Evolutionary conservation across 2,888 invertebrate genomes (phyloP), one percentile per base, ranked within the genome.

Genomic region (Drosophila melanosoma): DNA sequence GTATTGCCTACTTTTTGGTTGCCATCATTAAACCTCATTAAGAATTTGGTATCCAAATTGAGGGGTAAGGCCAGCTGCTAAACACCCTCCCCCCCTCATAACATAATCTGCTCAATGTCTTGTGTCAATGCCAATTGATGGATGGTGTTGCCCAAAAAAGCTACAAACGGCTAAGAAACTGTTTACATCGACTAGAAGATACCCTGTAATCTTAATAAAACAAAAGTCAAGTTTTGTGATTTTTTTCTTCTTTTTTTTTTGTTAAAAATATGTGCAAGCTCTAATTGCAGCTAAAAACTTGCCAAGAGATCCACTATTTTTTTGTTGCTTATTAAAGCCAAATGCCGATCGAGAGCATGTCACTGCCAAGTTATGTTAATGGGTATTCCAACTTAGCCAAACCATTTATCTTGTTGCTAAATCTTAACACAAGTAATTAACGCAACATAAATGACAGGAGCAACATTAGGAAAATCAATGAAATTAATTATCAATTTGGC

Each of bases 401-500:
- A 58, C 73, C 74, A 83, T 83, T 83, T 77, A 74, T 82, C 83
- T 75, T 82, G 36, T 17, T 29, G 32, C 51, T 17, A 42, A 69
- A 71, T 69, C 75, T 58, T 65, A 69, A 67, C 73, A 76, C 69
- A 51, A 54, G 66, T 74, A 81, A 86, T 86, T 83, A 86, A 74
- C 70, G 68, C 57, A 52, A 23, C 63, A 73, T 63, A 63, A 74
- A 60, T 64, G 69, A 69, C 69, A 73, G 40, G 58, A 69, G 40
- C 63, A 48, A 63, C 53, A 40, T 48, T 35, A 7, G 33, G 26
- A 62, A 52, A 87, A 86, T 86, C 90, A 75, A 87, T 89, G 77
- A 74, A 85, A 89, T 78, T 87, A 89, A 90, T 90, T 87, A 90
- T 74, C 84, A 87, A 79, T 90, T 89, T 58, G 54, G 64, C 52